Evolutionary conservation across 1,140 invertebrate species (phyloP).

Genomic region (Venturia canescens): DNA sequence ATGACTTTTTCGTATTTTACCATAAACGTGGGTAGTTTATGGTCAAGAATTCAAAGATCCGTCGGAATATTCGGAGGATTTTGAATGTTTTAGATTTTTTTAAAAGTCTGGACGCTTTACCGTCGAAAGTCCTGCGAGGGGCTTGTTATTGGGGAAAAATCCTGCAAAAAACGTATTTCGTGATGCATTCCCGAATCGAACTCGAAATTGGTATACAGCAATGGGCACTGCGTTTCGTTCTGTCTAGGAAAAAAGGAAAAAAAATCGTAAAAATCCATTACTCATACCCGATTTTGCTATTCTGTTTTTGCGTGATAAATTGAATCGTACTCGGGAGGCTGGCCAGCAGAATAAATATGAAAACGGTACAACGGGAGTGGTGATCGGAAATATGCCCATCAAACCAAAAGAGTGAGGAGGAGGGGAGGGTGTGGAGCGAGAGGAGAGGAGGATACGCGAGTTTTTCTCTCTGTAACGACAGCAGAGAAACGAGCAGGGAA

Average conservation of each 20-base stretch:
- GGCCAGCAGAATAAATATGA: constrained; percentile 8
- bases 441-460: not conserved
- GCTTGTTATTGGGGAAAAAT: too few relatives aligned
- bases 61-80: too few relatives aligned
- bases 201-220: not conserved
- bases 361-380: not conserved
- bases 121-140: too few relatives aligned
- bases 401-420: not conserved
- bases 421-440: not conserved
- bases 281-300: constrained; percentile 3
- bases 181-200: not conserved
- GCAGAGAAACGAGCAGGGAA: not conserved
- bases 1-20: too few relatives aligned
- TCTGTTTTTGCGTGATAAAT: constrained; percentile 21
- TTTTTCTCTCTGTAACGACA: constrained; percentile 32
- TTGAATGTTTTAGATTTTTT: too few relatives aligned
- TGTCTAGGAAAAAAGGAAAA: too few relatives aligned
- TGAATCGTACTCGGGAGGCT: not conserved
- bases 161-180: too few relatives aligned
- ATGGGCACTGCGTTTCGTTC: not conserved
- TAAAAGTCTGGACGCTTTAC: too few relatives aligned
- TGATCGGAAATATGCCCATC: constrained; percentile 15
- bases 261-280: not conserved
- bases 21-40: too few relatives aligned
- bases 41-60: too few relatives aligned